phyloP scores from a whole-genome alignment of 37 sponge, comb jelly and placozoan genomes.

The Halisarca cf. caerulea region DNA sequence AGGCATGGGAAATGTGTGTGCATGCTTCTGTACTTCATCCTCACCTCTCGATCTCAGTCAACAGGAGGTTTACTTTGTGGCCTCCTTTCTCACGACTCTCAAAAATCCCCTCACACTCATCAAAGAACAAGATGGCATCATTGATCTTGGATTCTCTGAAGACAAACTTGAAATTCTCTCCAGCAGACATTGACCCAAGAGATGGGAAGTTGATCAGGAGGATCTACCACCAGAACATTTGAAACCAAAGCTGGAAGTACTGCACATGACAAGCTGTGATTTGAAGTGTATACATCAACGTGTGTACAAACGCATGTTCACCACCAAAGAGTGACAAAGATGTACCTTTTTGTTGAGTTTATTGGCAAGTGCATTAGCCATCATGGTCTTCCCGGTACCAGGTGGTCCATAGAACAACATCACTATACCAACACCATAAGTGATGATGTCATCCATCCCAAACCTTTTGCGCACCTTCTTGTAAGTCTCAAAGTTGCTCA shows the following conservation, averaged over 20 bases:
- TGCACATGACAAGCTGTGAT: too few relatives aligned
- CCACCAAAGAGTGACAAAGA: too few relatives aligned
- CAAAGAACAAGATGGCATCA: constrained; percentile 91
- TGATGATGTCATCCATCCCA: constrained; percentile 83
- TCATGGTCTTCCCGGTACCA: constrained; percentile 90
- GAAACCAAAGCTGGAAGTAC: too few relatives aligned
- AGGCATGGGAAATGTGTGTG: too few relatives aligned
- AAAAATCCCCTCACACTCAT: constrained; percentile 91
- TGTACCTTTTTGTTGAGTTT: constrained; percentile 74
- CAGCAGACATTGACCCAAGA: constrained; percentile 76
- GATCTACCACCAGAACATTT: constrained; percentile 33
- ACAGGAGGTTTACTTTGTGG: constrained; percentile 76
- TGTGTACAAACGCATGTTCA: too few relatives aligned
- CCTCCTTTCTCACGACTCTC: constrained; percentile 80
- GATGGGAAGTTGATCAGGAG: constrained; percentile 89
- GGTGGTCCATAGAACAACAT: constrained; percentile 85
- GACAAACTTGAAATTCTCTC: constrained; percentile 89
- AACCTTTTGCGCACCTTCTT: constrained; percentile 66
- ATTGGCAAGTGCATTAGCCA: constrained; percentile 88
- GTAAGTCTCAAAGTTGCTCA: constrained; percentile 86
- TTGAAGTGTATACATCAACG: too few relatives aligned
- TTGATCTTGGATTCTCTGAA: constrained; percentile 91
- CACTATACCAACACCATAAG: constrained; percentile 86
- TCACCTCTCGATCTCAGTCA: constrained; percentile 83
- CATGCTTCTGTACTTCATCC: too few relatives aligned